These are phyloP conservation scores for Bungarus multicinctus DNA, from an alignment of 2,113 vertebrate genomes.

Conservation along the genomic window DNA sequence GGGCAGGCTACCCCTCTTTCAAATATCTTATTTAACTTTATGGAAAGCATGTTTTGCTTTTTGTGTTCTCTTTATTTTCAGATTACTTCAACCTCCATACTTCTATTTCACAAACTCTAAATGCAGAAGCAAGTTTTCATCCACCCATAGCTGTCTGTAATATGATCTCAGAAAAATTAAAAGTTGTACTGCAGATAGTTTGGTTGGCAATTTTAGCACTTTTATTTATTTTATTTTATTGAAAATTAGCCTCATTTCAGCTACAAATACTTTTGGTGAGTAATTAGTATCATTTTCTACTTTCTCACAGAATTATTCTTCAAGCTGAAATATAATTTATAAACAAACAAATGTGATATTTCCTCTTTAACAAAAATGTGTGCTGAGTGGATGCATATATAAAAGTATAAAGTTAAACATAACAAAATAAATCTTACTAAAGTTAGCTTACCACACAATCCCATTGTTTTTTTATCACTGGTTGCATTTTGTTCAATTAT, in stretches of 20 bases:
- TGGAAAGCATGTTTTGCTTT: slow-evolving; percentile 1
- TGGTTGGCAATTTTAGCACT: not conserved
- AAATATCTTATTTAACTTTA: slow-evolving; percentile 24
- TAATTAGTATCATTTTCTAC: not conserved
- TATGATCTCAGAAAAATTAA: slow-evolving; percentile 11
- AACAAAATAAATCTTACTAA: slow-evolving; percentile 9
- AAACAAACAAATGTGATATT: not conserved
- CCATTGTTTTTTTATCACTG: slow-evolving; percentile 73
- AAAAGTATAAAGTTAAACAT: not conserved
- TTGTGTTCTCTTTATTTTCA: slow-evolving; percentile 3
- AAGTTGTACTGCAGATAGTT: not conserved
- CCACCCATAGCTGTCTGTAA: not conserved
- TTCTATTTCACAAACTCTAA: not conserved
- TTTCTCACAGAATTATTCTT: not conserved
- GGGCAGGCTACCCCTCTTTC: slow-evolving; percentile 18
- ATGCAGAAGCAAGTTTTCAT: slow-evolving; percentile 15
- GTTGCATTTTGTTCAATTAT: slow-evolving; percentile 82
- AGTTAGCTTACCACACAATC: slow-evolving; percentile 83
- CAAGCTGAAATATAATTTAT: not conserved
- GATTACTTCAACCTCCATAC: slow-evolving; percentile 14
- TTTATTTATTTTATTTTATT: not conserved
- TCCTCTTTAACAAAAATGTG: not conserved
- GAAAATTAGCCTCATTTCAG: not conserved
- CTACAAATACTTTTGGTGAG: not conserved
- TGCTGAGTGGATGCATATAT: not conserved